Evolutionary conservation across 2,797 vertebrate genomes (phyloP).

Genomic region (Artibeus jamaicensis): DNA sequence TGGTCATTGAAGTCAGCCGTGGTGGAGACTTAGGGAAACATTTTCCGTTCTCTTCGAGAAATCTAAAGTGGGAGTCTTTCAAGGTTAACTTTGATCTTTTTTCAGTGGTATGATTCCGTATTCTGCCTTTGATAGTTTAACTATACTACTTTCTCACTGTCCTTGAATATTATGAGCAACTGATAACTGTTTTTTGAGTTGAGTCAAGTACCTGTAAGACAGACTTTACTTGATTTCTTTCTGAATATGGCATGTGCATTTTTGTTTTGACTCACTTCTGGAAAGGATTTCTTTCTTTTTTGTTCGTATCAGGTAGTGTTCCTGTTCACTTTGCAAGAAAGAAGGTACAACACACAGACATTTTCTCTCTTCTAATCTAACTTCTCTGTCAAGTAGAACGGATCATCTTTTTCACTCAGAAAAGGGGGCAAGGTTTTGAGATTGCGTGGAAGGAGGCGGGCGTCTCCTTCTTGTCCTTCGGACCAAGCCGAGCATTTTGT

Average conservation of each 20-base stretch:
- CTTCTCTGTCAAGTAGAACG: not conserved
- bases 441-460: not conserved
- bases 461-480: not conserved
- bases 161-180: not conserved
- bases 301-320: not conserved
- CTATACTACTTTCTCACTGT: not conserved
- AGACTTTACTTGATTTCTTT: not conserved
- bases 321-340: not conserved
- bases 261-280: not conserved
- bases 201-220: not conserved
- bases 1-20: not conserved
- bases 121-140: not conserved
- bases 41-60: slow-evolving; percentile 21
- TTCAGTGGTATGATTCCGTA: not conserved
- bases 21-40: not conserved
- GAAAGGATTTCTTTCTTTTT: not conserved
- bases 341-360: not conserved
- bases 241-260: not conserved
- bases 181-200: not conserved
- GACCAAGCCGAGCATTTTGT: not conserved
- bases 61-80: not conserved
- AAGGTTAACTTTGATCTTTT: not conserved
- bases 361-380: not conserved
- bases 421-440: not conserved
- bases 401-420: not conserved